phyloP scores from a whole-genome alignment of 2,888 invertebrate genomes.

The Spatulosminthurus flaviceps region DNA sequence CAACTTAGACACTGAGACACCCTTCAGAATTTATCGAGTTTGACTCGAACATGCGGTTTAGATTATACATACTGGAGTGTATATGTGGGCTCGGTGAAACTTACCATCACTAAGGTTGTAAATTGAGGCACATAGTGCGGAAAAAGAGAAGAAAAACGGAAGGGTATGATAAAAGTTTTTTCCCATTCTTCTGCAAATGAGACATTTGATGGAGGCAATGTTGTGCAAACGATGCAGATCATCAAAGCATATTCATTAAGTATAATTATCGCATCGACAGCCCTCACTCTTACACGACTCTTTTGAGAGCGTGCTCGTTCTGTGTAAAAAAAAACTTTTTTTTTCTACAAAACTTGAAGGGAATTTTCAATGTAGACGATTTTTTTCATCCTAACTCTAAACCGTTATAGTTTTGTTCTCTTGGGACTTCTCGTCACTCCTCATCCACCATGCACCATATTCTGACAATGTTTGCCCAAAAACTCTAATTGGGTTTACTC shows the following conservation, averaged over 20 bases:
- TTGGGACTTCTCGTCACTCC: slow-evolving; percentile 3
- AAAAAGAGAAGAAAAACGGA: slow-evolving; percentile 20
- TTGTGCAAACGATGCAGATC: slow-evolving; percentile 50
- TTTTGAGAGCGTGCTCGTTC: slow-evolving; percentile 36
- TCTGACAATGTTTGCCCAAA: slow-evolving; percentile 45
- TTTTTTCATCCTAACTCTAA: slow-evolving; percentile 4
- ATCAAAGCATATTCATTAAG: slow-evolving; percentile 55
- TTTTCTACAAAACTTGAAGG: slow-evolving; percentile 33
- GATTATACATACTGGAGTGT: slow-evolving; percentile 21
- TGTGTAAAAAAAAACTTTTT: slow-evolving; percentile 36
- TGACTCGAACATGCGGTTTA: slow-evolving; percentile 35
- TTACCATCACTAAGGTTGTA: slow-evolving; percentile 19
- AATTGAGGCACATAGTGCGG: slow-evolving; percentile 24
- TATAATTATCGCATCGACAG: slow-evolving; percentile 53
- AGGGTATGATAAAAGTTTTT: slow-evolving; percentile 20
- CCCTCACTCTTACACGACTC: slow-evolving; percentile 27
- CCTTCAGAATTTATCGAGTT: slow-evolving; percentile 30
- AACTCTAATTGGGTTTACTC: slow-evolving; percentile 46
- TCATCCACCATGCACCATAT: slow-evolving; percentile 16
- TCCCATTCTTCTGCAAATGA: slow-evolving; percentile 32
- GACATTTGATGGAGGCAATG: slow-evolving; percentile 48
- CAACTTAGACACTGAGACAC: slow-evolving; percentile 24
- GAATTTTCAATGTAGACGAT: slow-evolving; percentile 33
- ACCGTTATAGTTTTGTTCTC: slow-evolving; percentile 5
- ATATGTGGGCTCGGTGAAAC: slow-evolving; percentile 28